A percentile compares a stretch with the other conserved stretches of the same genome.
Evolutionary conservation across 2,888 invertebrate genomes (phyloP).

Genomic region (Caenorhabditis panamensis): DNA sequence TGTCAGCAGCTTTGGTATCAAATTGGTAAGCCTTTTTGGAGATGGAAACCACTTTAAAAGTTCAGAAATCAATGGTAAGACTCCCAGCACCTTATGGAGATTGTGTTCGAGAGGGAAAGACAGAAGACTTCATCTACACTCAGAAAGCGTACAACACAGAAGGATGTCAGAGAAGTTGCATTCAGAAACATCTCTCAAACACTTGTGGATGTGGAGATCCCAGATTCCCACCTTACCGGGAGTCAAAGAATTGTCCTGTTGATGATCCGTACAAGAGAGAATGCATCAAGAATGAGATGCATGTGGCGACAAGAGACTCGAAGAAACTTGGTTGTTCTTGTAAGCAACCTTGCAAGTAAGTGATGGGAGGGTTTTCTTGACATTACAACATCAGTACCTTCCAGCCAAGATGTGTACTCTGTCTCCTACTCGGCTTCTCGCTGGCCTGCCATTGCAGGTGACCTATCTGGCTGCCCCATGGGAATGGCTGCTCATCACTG

Average conservation of each 20-base stretch:
- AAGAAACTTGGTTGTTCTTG: constrained; percentile 72
- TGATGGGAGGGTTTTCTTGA: too few relatives aligned
- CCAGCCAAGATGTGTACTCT: constrained; percentile 77
- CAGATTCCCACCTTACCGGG: constrained; percentile 74
- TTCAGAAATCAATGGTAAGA: constrained; percentile 77
- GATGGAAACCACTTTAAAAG: constrained; percentile 59
- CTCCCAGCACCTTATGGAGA: constrained; percentile 80
- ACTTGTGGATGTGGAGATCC: constrained; percentile 81
- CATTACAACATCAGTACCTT: too few relatives aligned
- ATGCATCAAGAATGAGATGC: constrained; percentile 74
- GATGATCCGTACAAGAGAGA: constrained; percentile 74
- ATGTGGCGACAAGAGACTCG: constrained; percentile 68
- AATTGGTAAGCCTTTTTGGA: constrained; percentile 65
- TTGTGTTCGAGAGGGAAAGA: constrained; percentile 76
- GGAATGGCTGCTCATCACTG: constrained; percentile 74
- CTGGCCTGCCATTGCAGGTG: constrained; percentile 74
- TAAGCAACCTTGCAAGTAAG: constrained; percentile 78
- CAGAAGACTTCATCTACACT: constrained; percentile 76
- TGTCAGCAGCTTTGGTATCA: constrained; percentile 79
- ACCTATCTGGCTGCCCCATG: constrained; percentile 72
- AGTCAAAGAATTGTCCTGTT: constrained; percentile 75
- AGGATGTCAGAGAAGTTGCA: constrained; percentile 79
- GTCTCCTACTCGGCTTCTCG: constrained; percentile 75
- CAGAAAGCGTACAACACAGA: constrained; percentile 78
- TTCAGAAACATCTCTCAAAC: constrained; percentile 69